Conservation (phyloP, 2,797 vertebrate species). For the Darevskia mixta region DNA sequence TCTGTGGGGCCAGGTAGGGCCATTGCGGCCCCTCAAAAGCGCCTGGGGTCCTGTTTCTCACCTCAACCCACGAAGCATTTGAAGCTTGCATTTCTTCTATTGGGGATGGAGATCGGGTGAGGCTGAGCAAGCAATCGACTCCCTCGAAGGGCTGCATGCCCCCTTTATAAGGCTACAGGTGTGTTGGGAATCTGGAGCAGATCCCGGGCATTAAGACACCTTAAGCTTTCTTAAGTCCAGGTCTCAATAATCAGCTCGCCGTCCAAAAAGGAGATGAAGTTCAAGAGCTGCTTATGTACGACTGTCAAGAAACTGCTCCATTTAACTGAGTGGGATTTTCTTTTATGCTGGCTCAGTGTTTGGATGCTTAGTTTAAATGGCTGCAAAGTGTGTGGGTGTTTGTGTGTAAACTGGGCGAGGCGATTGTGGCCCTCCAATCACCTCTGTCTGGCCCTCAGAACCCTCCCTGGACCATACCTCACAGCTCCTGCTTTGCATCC, state of each 20-base stretch:
- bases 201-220: conserved; percentile 50
- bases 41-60: not conserved
- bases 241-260: conserved; percentile 69
- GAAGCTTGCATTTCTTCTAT: conserved; percentile 19
- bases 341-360: not conserved
- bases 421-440: no score
- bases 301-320: conserved; percentile 15
- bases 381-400: not conserved
- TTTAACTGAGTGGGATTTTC: conserved; percentile 52
- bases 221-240: conserved; percentile 67
- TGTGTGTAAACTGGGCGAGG: no score
- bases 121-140: not conserved
- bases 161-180: conserved; percentile 62
- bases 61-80: not conserved
- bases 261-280: conserved; percentile 49
- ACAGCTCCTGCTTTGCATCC: no score
- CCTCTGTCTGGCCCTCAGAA: no score
- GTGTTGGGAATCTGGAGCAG: conserved; percentile 2
- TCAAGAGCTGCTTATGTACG: conserved; percentile 39
- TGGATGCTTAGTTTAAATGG: not conserved
- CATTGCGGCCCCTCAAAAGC: conserved; percentile 74
- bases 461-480: no score
- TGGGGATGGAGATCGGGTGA: not conserved
- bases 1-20: conserved; percentile 63
- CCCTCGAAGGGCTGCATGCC: not conserved